Conservation (phyloP, 1,140 invertebrate species). For the Cotesia chilonis region DNA sequence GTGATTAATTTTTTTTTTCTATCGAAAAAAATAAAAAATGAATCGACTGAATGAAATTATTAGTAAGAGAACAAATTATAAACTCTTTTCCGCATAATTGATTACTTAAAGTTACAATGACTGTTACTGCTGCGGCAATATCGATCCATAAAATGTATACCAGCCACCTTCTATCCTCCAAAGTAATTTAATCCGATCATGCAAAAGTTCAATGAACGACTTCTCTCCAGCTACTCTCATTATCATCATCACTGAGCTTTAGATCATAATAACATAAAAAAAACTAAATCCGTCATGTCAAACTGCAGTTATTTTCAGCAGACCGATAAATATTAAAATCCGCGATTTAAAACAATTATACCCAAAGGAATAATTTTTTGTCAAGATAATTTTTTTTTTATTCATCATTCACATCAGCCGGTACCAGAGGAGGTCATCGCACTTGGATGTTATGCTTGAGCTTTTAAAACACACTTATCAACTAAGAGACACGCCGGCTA, state of each 20-base stretch:
- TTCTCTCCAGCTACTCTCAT: not conserved
- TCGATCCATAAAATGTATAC: constrained; percentile 25
- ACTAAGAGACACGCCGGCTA: not conserved
- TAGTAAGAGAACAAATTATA: not conserved
- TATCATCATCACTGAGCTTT: not conserved
- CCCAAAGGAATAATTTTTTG: no score
- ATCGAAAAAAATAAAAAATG: no score
- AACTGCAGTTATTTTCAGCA: no score
- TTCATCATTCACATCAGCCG: no score
- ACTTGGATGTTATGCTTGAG: not conserved
- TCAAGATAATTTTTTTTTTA: no score
- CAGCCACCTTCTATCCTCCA: not conserved
- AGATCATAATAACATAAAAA: no score
- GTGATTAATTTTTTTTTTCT: no score
- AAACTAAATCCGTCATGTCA: no score
- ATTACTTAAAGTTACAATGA: not conserved
- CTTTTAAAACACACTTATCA: constrained; percentile 16
- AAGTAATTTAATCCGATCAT: constrained; percentile 33
- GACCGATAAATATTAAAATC: no score
- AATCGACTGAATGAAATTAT: no score
- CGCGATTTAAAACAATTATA: no score
- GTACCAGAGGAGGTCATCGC: not conserved
- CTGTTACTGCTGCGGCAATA: constrained; percentile 14
- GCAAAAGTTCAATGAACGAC: constrained; percentile 29
- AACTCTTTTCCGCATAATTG: constrained; percentile 24